Evolutionary conservation across 37 sponge, comb jelly and placozoan genomes (phyloP), one percentile per base, ranked within the genome.

Genomic region (Spongilla lacustris): DNA sequence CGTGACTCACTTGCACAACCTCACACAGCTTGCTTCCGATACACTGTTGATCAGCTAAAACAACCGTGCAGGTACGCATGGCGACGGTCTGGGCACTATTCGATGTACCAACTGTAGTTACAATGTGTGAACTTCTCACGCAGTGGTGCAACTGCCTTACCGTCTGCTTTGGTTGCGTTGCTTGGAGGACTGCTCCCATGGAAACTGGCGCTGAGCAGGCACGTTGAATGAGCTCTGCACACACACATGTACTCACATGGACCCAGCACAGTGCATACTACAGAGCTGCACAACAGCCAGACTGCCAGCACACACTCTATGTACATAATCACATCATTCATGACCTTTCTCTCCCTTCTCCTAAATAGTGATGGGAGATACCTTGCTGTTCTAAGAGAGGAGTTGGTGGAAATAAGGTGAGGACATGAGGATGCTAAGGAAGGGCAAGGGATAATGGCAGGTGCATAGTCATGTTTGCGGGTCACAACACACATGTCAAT

Each of bases 311-410:
- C n/a, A n/a, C n/a, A n/a, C n/a, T n/a, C n/a, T n/a, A n/a, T n/a
- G n/a, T n/a, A n/a, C n/a, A n/a, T n/a, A n/a, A n/a, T n/a, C n/a
- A n/a, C n/a, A n/a, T 50, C 25, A 2, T 79, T 31, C 26, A 50
- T 58, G 28, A 28, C 12, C 17, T 25, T 66, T 11, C 41, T 38
- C 79, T 23, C 3, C 73, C 72, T 37, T 73, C 36, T 31, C 9
- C 36, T 68, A n/a, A 19, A 0, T 80, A 90, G 90, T 73, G 85
- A 88, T 79, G 83, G 93, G 1, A 36, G 74, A n/a, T 76, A 74
- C 26, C 31, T 93, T 23, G 93, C 93, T 28, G 84, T 93, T 14
- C 83, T 93, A 29, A 83, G 79, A 32, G 90, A 89, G 48, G 87
- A 86, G 4, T 28, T 28, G 22, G 71, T 93, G 35, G 93, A 93